A percentile compares a stretch with the other conserved stretches of the same genome.
Evolutionary conservation across 30 jellyfish, hydroid and myxozoan genomes (phyloP).

Genomic region (Nemopilema nomurai): DNA sequence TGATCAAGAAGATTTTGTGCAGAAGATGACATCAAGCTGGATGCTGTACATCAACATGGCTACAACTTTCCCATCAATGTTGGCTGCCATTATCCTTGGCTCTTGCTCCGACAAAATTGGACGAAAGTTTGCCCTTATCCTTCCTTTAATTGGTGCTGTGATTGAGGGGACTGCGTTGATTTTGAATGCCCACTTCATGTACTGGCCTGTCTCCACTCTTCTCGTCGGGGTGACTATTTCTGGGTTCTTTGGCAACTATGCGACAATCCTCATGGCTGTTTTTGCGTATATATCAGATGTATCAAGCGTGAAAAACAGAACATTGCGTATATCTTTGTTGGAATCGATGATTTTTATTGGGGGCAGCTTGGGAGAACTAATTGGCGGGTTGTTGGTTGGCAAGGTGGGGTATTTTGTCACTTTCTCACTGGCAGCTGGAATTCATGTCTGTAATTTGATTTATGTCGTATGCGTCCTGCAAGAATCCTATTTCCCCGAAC

Average conservation of each 20-base stretch:
- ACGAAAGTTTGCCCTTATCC: constrained; percentile 63
- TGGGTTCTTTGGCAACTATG: constrained; percentile 86
- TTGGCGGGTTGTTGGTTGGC: constrained; percentile 82
- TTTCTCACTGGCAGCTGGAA: constrained; percentile 52
- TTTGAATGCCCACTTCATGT: constrained; percentile 47
- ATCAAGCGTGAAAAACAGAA: constrained; percentile 60
- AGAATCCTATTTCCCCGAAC: constrained; percentile 70
- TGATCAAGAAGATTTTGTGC: constrained; percentile 51
- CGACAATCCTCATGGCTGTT: constrained; percentile 73
- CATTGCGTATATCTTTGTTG: constrained; percentile 72
- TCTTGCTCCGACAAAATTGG: constrained; percentile 94
- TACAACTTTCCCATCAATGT: constrained; percentile 78
- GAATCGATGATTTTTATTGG: constrained; percentile 86
- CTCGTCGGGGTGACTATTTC: constrained; percentile 66
- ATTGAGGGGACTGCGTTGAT: constrained; percentile 47
- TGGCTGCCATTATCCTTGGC: constrained; percentile 70
- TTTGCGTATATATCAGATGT: constrained; percentile 89
- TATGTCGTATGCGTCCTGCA: constrained; percentile 51
- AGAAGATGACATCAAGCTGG: constrained; percentile 82
- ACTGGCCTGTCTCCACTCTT: constrained; percentile 54
- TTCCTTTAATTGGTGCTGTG: constrained; percentile 81
- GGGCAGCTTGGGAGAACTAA: constrained; percentile 61
- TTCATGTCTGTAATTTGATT: constrained; percentile 34
- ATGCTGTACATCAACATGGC: constrained; percentile 68
- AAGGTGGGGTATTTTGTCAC: constrained; percentile 68